Percentiles rank a stretch among this genome's conserved stretches.
These are phyloP conservation scores for Indri indri DNA, from an alignment of 2,113 vertebrate species.

Conservation along the genomic window DNA sequence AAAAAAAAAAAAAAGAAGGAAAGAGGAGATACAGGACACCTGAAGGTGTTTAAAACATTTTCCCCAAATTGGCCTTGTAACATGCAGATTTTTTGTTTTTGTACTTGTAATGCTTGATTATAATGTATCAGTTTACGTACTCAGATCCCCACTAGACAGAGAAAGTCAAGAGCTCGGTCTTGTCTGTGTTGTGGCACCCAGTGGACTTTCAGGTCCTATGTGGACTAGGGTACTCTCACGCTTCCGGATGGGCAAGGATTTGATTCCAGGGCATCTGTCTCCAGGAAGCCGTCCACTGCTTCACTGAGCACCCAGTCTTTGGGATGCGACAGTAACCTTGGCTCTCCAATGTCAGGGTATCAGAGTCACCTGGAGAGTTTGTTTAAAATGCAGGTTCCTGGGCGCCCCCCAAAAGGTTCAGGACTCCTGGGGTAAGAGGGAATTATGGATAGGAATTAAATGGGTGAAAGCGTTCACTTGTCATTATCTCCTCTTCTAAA, in stretches of 20 bases:
- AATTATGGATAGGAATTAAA: neutral
- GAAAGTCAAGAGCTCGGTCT: neutral
- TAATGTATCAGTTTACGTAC: neutral
- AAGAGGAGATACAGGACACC: neutral
- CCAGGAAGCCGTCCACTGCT: neutral
- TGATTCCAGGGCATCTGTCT: neutral
- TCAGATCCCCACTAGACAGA: neutral
- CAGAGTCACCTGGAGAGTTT: neutral
- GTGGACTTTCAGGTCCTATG: too few relatives aligned
- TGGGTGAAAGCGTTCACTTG: neutral
- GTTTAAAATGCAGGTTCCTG: neutral
- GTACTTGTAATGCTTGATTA: neutral
- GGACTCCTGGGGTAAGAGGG: neutral
- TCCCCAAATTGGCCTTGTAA: neutral
- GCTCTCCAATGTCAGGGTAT: neutral
- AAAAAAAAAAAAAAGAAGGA: neutral
- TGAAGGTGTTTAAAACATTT: neutral
- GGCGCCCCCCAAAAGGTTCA: neutral
- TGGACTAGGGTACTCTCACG: neutral
- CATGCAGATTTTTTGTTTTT: neutral
- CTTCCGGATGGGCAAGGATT: neutral
- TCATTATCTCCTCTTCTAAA: neutral
- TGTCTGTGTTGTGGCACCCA: neutral
- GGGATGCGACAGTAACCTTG: neutral
- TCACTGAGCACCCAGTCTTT: neutral